Percentiles rank a stretch among this genome's conserved stretches.
Evolutionary conservation across 1,140 invertebrate species (phyloP).

Genomic region (Schmidtea mediterranea): DNA sequence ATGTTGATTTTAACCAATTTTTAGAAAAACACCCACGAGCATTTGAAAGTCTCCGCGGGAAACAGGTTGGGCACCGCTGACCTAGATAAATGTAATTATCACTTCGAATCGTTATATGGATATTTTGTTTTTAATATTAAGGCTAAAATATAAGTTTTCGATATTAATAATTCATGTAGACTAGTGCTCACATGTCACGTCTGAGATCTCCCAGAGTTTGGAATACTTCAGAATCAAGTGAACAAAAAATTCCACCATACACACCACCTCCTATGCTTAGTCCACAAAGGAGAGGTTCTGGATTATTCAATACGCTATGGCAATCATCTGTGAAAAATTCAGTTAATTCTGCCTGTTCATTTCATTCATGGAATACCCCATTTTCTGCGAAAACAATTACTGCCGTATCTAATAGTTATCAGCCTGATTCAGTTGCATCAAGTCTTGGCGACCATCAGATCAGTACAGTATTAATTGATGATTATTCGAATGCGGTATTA

Average conservation of each 20-base stretch:
- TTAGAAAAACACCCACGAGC: too few relatives aligned
- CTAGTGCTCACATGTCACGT: conserved; percentile 16
- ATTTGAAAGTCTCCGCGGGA: too few relatives aligned
- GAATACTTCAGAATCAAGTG: not conserved
- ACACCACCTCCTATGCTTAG: conserved; percentile 71
- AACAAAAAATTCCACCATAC: conserved; percentile 28
- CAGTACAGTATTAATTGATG: not conserved
- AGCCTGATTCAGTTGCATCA: not conserved
- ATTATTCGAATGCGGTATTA: too few relatives aligned
- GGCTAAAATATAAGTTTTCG: too few relatives aligned
- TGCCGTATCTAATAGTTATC: not conserved
- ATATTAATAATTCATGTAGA: too few relatives aligned
- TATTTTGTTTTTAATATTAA: too few relatives aligned
- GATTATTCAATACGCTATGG: conserved; percentile 39
- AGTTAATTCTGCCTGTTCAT: conserved; percentile 13
- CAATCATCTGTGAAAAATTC: conserved; percentile 12
- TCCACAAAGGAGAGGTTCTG: conserved; percentile 53
- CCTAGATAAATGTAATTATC: too few relatives aligned
- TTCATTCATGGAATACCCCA: conserved; percentile 9
- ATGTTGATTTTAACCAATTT: too few relatives aligned
- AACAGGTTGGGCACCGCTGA: too few relatives aligned
- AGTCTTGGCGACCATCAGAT: not conserved
- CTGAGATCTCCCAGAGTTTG: conserved; percentile 29
- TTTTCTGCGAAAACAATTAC: conserved; percentile 8
- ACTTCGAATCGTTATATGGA: too few relatives aligned